Percentiles rank a stretch among this genome's conserved stretches.
Evolutionary conservation across 2,888 invertebrate genomes (phyloP).

Genomic region (Drosophila neutralis): DNA sequence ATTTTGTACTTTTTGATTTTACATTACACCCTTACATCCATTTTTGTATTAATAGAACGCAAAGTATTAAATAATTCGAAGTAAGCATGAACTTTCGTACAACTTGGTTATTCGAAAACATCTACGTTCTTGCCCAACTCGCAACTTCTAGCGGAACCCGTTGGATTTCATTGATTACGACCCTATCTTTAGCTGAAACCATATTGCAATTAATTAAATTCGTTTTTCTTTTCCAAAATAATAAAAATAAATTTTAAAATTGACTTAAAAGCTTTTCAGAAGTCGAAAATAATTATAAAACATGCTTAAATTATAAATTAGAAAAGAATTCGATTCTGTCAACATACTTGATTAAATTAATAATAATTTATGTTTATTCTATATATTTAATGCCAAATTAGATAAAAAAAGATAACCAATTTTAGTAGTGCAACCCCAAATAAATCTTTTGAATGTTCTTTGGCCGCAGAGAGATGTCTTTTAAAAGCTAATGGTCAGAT

Average conservation of each 20-base stretch:
- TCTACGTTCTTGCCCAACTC: background rate
- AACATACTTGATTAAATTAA: background rate
- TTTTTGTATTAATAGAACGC: background rate
- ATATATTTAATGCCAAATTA: background rate
- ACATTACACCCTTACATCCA: background rate
- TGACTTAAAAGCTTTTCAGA: background rate
- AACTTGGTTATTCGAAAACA: background rate
- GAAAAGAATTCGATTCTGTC: background rate
- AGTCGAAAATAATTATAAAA: no score
- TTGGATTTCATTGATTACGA: background rate
- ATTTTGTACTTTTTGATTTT: background rate
- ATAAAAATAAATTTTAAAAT: no score
- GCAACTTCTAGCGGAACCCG: background rate
- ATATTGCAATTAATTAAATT: background rate
- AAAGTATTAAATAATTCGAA: background rate
- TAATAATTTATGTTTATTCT: background rate
- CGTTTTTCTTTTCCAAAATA: background rate
- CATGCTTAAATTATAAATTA: no score
- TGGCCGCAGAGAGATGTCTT: background rate
- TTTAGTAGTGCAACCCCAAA: background rate
- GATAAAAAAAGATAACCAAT: background rate
- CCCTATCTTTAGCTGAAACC: background rate
- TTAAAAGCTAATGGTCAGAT: conserved; percentile 4
- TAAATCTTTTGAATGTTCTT: background rate
- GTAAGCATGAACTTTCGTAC: background rate